A percentile compares a stretch with the other conserved stretches of the same genome.
Conservation (phyloP, 2,113 vertebrate species). For the Gnathonemus longibarbis region DNA sequence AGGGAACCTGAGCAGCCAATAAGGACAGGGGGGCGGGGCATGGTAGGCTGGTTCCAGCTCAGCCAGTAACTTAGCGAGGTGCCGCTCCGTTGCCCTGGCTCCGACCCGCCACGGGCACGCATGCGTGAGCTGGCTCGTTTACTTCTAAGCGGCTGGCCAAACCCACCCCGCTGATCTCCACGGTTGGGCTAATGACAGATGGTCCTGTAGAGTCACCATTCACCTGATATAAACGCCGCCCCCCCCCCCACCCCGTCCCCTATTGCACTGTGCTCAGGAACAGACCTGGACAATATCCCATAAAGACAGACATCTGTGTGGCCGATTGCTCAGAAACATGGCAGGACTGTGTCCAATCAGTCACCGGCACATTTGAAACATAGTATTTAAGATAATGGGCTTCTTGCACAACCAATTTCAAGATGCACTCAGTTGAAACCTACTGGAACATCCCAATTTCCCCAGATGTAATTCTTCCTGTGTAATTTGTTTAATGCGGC, state of each 20-base stretch:
- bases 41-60: not conserved
- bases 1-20: not conserved
- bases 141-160: not conserved
- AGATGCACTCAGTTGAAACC: not conserved
- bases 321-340: not conserved
- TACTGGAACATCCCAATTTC: not conserved
- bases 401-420: not conserved
- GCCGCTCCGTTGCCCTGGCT: not conserved
- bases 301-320: not conserved
- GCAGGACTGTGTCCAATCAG: not conserved
- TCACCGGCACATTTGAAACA: not conserved
- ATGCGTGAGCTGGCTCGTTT: not conserved
- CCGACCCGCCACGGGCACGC: not conserved
- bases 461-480: not conserved
- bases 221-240: not conserved
- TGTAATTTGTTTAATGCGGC: not conserved
- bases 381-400: not conserved
- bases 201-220: not conserved
- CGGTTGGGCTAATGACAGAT: not conserved
- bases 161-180: not conserved
- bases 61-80: not conserved
- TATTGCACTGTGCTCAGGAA: not conserved
- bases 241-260: not conserved
- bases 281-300: not conserved
- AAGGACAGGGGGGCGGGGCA: not conserved